Conservation (phyloP, 2,888 invertebrate genomes). For the Agriopis marginaria region DNA sequence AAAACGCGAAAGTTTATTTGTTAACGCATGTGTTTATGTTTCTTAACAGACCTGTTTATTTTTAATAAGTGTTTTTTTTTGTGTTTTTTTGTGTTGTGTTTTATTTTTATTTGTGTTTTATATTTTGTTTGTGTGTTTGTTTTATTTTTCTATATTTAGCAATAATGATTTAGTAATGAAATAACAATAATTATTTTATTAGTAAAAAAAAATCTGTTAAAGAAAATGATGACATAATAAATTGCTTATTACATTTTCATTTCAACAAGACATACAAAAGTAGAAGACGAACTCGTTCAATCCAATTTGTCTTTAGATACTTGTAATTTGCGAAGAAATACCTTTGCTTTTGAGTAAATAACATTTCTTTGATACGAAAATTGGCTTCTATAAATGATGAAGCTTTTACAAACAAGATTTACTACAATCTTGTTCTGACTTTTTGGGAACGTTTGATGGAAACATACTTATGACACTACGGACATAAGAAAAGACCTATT, state of each 20-base stretch:
- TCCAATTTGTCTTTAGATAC: constrained; percentile 14
- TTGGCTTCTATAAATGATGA: constrained; percentile 32
- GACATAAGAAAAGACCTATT: not conserved
- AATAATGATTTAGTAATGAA: no score
- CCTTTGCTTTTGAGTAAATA: constrained; percentile 11
- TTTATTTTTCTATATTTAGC: no score
- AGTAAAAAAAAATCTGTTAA: no score
- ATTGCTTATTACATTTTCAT: not conserved
- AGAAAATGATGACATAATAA: no score
- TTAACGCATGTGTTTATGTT: no score
- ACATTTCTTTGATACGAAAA: constrained; percentile 15
- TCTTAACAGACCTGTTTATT: no score
- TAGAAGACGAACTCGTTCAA: constrained; percentile 1
- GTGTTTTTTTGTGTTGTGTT: no score
- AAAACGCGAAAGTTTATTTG: not conserved
- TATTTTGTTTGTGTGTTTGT: no score
- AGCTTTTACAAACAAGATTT: constrained; percentile 15
- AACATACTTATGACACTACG: not conserved
- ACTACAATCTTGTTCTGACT: constrained; percentile 1
- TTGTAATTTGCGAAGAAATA: constrained; percentile 10
- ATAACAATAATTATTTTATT: no score
- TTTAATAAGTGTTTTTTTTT: no score
- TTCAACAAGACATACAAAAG: constrained; percentile 2
- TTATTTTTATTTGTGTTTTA: no score
- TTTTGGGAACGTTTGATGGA: not conserved